Conservation (phyloP, 2,113 vertebrate genomes). For the Neolamprologus brichardi region DNA sequence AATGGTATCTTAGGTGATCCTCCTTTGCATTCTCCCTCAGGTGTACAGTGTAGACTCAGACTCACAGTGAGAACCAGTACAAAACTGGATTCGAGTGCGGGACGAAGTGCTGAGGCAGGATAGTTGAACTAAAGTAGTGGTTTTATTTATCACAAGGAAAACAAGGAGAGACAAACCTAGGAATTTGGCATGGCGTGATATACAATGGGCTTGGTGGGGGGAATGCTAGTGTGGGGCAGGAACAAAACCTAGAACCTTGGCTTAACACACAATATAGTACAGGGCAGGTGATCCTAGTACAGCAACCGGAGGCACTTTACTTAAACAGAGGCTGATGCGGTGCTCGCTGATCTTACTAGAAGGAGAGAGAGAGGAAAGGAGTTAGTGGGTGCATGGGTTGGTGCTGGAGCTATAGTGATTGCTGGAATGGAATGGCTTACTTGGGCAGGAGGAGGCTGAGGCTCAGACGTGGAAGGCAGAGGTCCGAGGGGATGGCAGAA, state of each 20-base stretch:
- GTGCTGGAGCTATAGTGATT: background rate
- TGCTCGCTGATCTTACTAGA: background rate
- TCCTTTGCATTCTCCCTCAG: background rate
- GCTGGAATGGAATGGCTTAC: background rate
- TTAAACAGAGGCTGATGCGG: background rate
- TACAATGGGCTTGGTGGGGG: background rate
- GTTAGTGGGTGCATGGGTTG: background rate
- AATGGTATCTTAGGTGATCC: background rate
- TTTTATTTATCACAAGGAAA: background rate
- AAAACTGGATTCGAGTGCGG: accelerated
- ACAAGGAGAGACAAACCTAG: accelerated
- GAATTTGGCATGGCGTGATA: background rate
- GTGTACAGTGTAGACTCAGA: background rate
- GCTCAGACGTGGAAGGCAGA: background rate
- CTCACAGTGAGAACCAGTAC: background rate
- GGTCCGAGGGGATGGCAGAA: background rate
- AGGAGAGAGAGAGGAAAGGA: background rate
- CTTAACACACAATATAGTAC: background rate
- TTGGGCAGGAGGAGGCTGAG: background rate
- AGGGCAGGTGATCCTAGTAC: background rate
- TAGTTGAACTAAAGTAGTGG: background rate
- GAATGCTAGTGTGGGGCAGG: background rate
- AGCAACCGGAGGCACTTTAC: background rate
- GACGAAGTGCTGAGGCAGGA: background rate
- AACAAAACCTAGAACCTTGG: background rate